Base-by-base conservation (phyloP, 2,797 vertebrate genomes). In the Xiphophorus birchmanni region DNA sequence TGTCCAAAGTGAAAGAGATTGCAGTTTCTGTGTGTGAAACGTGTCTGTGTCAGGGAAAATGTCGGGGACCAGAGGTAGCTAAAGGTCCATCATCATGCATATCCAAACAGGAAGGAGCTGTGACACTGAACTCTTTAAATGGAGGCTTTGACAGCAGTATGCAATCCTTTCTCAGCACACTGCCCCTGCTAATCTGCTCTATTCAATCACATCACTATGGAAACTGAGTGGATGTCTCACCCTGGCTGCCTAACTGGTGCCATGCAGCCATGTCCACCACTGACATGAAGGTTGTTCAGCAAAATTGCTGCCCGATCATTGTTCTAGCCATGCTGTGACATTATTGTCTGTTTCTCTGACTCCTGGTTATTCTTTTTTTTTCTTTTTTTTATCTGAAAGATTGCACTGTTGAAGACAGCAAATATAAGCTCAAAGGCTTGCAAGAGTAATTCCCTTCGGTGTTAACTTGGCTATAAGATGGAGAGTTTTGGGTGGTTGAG, bases 181-280 rank as follows among this genome's bases (percentile, higher is more conserved):
- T 91, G 92, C 89, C 93, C 93, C 94, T 88, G 84, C 93, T 94
- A 95, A 95, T 96, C 95, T 92, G 88, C 89, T 92, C 90, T 90
- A 93, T 95, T 95, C 94, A 92, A 89, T 91, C 90, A 77, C 90
- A 93, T 96, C 95, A 93, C 96, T 96, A 96, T 96, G 96, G 96
- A 96, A 96, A 96, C 95, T 92, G 94, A 94, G 90, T 94, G 86
- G 85, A 91, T 91, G 89, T 92, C 88, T 95, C 90, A 91, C 92
- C 93, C 92, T 87, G 84, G 84, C 91, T 77, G 88, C 84, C 90
- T 82, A 93, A 94, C 93, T 93, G 93, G 90, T 93, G 92, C 92
- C 94, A 91, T 76, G 82, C 87, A 85, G 89, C 81, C 90, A 79
- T 83, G 87, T 90, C 91, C 69, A 80, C 80, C 83, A 29, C 87